Conservation (phyloP, 2,888 invertebrate species). For the Heliconius ethilla region DNA sequence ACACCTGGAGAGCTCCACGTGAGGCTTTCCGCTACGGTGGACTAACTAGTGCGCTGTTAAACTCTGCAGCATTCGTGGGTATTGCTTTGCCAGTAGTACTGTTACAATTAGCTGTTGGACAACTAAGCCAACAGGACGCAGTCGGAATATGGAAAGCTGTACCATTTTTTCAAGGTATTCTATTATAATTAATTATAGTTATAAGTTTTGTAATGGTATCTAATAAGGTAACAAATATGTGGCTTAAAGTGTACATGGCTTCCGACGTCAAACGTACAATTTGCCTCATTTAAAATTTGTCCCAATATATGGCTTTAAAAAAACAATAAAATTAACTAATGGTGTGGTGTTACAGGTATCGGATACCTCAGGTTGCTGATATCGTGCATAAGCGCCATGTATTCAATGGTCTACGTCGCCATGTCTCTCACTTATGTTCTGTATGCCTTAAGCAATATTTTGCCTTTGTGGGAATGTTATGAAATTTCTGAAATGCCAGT, state of each 20-base stretch:
- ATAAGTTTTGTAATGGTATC: not conserved
- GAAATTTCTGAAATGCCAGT: slow-evolving; percentile 67
- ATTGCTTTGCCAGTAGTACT: slow-evolving; percentile 83
- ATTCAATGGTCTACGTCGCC: slow-evolving; percentile 82
- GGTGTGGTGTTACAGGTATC: slow-evolving; percentile 76
- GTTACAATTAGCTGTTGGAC: slow-evolving; percentile 84
- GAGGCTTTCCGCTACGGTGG: slow-evolving; percentile 75
- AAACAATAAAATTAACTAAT: not conserved
- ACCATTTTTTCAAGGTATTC: slow-evolving; percentile 84
- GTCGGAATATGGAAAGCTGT: slow-evolving; percentile 85
- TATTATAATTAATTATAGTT: not conserved
- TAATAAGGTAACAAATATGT: not conserved
- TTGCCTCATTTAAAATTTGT: not conserved
- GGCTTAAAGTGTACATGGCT: not conserved
- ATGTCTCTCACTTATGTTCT: slow-evolving; percentile 80
- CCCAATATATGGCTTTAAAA: not conserved
- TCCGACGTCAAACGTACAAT: not conserved
- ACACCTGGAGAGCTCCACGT: slow-evolving; percentile 83
- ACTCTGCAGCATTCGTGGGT: slow-evolving; percentile 71
- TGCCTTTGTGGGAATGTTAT: slow-evolving; percentile 81
- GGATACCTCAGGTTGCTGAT: slow-evolving; percentile 83
- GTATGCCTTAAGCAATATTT: slow-evolving; percentile 79
- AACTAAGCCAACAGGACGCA: slow-evolving; percentile 84
- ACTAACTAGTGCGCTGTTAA: slow-evolving; percentile 77
- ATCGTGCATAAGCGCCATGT: slow-evolving; percentile 78